Percentiles rank a stretch among this genome's conserved stretches.
These are phyloP conservation scores for Mohoua ochrocephala DNA, from an alignment of 2,113 vertebrate genomes.

Conservation along the genomic window DNA sequence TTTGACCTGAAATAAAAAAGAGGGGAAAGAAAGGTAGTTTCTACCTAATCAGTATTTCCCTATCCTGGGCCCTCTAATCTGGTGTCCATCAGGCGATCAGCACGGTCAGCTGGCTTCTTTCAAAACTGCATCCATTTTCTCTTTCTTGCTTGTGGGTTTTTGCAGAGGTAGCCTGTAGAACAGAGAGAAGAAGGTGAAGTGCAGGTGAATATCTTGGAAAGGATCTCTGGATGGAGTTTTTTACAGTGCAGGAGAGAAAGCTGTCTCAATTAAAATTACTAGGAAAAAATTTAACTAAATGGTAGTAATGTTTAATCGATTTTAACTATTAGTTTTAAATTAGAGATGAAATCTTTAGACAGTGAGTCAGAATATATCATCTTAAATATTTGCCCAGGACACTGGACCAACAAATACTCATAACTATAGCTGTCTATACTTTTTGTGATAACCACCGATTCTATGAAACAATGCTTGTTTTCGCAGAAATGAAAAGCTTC, in stretches of 20 bases:
- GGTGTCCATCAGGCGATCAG: background rate
- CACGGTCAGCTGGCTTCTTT: background rate
- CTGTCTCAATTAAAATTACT: background rate
- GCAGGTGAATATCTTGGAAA: background rate
- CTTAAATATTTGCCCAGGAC: background rate
- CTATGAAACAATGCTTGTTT: background rate
- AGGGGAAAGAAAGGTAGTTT: background rate
- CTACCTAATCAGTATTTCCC: background rate
- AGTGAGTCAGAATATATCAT: background rate
- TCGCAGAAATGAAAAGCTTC: background rate
- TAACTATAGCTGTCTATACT: background rate
- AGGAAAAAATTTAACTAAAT: background rate
- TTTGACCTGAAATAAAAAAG: background rate
- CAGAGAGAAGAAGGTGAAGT: background rate
- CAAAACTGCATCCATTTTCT: background rate
- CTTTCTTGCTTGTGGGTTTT: background rate
- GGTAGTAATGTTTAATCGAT: background rate
- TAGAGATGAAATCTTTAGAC: background rate
- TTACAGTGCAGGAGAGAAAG: background rate
- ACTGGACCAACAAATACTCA: background rate
- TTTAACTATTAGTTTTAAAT: background rate
- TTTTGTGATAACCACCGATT: background rate
- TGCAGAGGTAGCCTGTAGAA: background rate
- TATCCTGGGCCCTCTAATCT: background rate
- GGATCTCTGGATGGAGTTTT: background rate